Evolutionary conservation across 1,140 invertebrate species (phyloP), one percentile per base, ranked within the genome.

Genomic region (Nymphalis io): DNA sequence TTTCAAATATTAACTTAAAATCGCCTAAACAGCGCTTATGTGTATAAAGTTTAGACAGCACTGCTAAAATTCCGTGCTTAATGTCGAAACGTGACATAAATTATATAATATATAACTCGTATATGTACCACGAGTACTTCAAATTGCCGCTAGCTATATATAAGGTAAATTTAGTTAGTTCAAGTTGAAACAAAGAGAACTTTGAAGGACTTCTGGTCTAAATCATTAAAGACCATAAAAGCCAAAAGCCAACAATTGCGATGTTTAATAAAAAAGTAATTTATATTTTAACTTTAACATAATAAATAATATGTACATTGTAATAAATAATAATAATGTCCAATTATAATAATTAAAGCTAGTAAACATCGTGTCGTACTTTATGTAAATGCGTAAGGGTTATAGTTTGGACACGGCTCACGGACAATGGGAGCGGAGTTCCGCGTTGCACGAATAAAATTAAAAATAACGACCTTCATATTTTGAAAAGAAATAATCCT

Each of bases 401-500:
- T 33, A 33, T 8, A 33, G 5, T 33, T 33, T 33, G 27, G 27
- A 33, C 1, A 53, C n/a, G 4, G 16, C 15, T 10, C 6, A 15
- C 18, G 59, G 20, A 48, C 60, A 62, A 62, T 62, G 42, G 6
- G 65, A 18, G 38, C 23, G 15, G 46, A 72, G 73, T 85, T 85
- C 83, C 81, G 81, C 63, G 77, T 82, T 68, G 76, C 76, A 77
- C 64, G 72, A 73, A 69, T 68, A 74, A 76, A 70, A 76, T 75
- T 70, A 64, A 66, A 68, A 60, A 20, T 55, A 79, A 66, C 65
- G 74, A 74, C 69, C 73, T 61, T 75, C 74, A 46, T 16, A 59
- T 74, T 77, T 76, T 74, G 68, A 75, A 79, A 75, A 70, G 68
- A 74, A 68, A 72, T 76, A 78, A 85, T 85, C 83, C 83, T 83